A percentile compares a stretch with the other conserved stretches of the same genome.
Evolutionary conservation across 2,888 invertebrate genomes (phyloP).

Genomic region (Prosopocoilus inquinatus): DNA sequence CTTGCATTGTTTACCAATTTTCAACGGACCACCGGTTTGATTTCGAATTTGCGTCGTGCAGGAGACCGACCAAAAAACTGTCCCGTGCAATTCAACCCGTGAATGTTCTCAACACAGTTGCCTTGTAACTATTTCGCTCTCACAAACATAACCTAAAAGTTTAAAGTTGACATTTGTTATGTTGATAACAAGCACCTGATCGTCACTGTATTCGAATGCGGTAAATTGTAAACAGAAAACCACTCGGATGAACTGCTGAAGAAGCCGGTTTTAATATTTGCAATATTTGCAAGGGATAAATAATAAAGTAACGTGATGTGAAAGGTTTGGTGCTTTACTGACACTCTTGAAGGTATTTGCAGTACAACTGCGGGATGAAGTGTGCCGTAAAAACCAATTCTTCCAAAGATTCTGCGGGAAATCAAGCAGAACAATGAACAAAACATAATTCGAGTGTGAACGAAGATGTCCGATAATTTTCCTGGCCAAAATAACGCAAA

Average conservation of each 20-base stretch:
- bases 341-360: too few species aligned
- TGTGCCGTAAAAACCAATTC: too few species aligned
- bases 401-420: not conserved
- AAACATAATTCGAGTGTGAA: constrained; percentile 47
- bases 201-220: too few species aligned
- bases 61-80: not conserved
- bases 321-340: too few species aligned
- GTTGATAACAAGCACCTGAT: constrained; percentile 16
- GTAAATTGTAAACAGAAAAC: too few species aligned
- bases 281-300: too few species aligned
- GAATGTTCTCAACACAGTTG: constrained; percentile 6
- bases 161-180: constrained; percentile 20
- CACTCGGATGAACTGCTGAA: too few species aligned
- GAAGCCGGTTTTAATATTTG: too few species aligned
- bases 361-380: too few species aligned
- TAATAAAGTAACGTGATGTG: too few species aligned
- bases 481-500: constrained; percentile 43
- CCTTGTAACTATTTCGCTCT: constrained; percentile 4
- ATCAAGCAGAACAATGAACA: constrained; percentile 45
- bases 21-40: constrained; percentile 5
- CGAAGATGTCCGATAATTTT: constrained; percentile 53
- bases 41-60: not conserved
- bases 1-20: constrained; percentile 24
- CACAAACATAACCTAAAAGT: constrained; percentile 21
- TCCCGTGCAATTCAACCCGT: not conserved